Evolutionary conservation across 37 sponge, comb jelly and placozoan genomes (phyloP).

Genomic region (Dysidea cf. avara): DNA sequence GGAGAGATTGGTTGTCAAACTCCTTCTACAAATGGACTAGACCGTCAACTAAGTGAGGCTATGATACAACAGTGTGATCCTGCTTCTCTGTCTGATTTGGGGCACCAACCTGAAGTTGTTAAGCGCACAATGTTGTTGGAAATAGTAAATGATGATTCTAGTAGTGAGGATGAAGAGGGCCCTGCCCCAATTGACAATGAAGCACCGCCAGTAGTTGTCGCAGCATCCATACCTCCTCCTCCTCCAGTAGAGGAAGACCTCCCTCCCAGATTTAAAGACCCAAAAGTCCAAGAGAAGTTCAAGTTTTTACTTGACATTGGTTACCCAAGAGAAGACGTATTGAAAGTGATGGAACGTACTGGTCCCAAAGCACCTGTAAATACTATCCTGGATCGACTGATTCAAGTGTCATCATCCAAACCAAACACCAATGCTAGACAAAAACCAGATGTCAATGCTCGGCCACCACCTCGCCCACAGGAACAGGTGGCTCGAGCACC

Average conservation of each 20-base stretch:
- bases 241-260: not conserved
- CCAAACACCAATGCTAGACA: not conserved
- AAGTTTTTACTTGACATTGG: constrained; percentile 34
- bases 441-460: not conserved
- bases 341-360: constrained; percentile 40
- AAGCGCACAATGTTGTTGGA: no score
- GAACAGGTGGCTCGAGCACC: not conserved
- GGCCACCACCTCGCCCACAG: not conserved
- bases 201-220: no score
- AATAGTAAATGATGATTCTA: no score
- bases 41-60: not conserved
- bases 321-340: constrained; percentile 31
- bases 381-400: constrained; percentile 41
- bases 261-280: not conserved
- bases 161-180: no score
- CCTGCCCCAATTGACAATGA: not conserved
- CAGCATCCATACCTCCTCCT: no score
- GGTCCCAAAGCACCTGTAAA: constrained; percentile 43
- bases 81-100: no score
- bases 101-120: no score
- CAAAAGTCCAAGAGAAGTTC: not conserved
- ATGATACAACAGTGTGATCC: no score
- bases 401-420: not conserved
- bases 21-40: not conserved
- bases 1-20: not conserved